phyloP scores from a whole-genome alignment of 2,797 vertebrate species.

The Meriones psammophilus region DNA sequence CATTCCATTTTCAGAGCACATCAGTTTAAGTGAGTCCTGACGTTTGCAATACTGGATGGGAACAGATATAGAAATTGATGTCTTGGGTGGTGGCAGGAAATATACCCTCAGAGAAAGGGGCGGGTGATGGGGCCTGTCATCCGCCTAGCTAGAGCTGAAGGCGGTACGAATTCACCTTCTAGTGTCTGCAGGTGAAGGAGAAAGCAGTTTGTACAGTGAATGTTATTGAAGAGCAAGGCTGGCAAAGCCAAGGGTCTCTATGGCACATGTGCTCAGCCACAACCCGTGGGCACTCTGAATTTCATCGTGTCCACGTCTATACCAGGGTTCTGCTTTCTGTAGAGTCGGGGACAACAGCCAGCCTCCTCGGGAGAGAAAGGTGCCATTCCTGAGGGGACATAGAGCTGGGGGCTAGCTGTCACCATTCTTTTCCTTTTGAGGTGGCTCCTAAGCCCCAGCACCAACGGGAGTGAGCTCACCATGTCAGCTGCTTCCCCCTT shows the following conservation, averaged over 20 bases:
- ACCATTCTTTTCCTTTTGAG: not conserved
- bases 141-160: not conserved
- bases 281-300: fast-evolving
- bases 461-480: not conserved
- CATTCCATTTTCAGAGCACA: slow-evolving; percentile 3
- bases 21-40: slow-evolving; percentile 54
- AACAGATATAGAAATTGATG: slow-evolving; percentile 56
- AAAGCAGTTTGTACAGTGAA: not conserved
- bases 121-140: not conserved
- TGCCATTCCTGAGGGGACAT: not conserved
- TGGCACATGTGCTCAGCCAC: fast-evolving
- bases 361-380: not conserved
- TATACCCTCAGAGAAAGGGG: slow-evolving; percentile 19
- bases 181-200: not conserved
- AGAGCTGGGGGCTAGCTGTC: not conserved
- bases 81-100: slow-evolving; percentile 37
- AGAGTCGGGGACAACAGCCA: not conserved
- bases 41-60: slow-evolving; percentile 15
- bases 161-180: not conserved
- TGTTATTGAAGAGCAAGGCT: no score
- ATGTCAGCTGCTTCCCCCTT: not conserved
- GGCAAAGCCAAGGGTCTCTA: not conserved
- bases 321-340: not conserved
- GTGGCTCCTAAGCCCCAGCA: not conserved
- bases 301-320: not conserved